Evolutionary conservation across 2,113 vertebrate genomes (phyloP), one percentile per base, ranked within the genome.

Genomic region (Trochalopteron elliotii): DNA sequence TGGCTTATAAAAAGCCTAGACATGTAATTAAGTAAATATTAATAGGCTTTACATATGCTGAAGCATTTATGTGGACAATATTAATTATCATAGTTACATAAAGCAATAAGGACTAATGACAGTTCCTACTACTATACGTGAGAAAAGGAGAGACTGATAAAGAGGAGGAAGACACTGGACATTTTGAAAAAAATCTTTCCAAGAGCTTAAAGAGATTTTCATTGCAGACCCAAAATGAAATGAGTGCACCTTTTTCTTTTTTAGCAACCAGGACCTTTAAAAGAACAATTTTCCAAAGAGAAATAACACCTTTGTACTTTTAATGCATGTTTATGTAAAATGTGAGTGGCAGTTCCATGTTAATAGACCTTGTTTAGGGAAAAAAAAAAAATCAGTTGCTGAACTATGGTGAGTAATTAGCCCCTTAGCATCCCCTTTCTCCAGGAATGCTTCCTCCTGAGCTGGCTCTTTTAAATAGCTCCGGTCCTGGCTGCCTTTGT

Each of bases 341-440:
- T 40, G 71, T 95, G 95, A 97, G 94, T 94, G 83, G 87, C 83
- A 96, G 94, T 89, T 97, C 76, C 9, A 10, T 94, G 96, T 98
- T 98, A 98, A 97, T 97, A 98, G 97, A 95, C 89, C 83, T 90
- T 91, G 83, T 89, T 97, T 79, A 52, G 49, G 17, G 17, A 39
- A 39, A 39, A 39, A 39, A 39, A 39, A 39, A 89, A 67, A 68
- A 67, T 31, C 94, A 87, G 97, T 97, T 91, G 95, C 97, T 97
- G 97, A 97, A 87, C 94, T 91, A 91, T 68, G 92, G 97, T 97
- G 97, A 98, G 98, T 98, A 99, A 99, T 99, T 99, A 99, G 98
- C 98, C 98, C 97, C 98, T 98, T 98, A 98, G 98, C 98, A 98
- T 97, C 97, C 97, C 97, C 97, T 98, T 97, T 97, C 97, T 98